Evolutionary conservation across 2,797 vertebrate species (phyloP), one percentile per base, ranked within the genome.

Genomic region (Onychomys torridus): DNA sequence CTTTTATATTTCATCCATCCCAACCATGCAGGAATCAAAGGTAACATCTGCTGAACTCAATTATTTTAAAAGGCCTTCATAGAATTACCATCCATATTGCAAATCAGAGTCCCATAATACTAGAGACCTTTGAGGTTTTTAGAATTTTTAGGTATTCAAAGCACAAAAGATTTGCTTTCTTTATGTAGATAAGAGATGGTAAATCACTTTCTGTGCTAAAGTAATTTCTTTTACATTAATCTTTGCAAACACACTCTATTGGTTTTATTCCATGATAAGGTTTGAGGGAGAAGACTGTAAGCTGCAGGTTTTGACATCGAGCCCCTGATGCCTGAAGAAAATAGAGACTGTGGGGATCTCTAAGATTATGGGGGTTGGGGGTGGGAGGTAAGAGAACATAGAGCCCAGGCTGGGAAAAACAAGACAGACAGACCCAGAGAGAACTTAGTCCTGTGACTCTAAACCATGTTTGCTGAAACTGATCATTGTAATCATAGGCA

Each of bases 161-260:
- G 11, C 55, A 93, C 89, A 96, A 73, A 95, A 81, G 21, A 71
- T 77, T 92, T 92, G 5, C 67, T 94, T 82, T 49, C 75, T 92
- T 34, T 86, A 25, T 49, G 77, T 89, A 63, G 25, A 52, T 34
- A 13, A 73, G 71, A 91, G 69, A 83, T 11, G 37, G 81, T 78
- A 73, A 93, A 82, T 57, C 11, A 21, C 37, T 94, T 77, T 57
- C 43, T 82, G 49, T 71, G 83, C n/a, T 76, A 73, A 78, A 93
- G 71, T 92, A 40, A 84, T 75, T 71, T 93, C 71, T 90, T 93
- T 96, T 78, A 78, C 43, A 34, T 63, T 92, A 73, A 96, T 5
- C 43, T 94, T 94, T 84, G 55, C 37, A 92, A 82, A n/a, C n/a
- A 34, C 78, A 27, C 69, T 92, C 49, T 65, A 37, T 86, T 82